Evolutionary conservation across 2,113 vertebrate species (phyloP), one percentile per base, ranked within the genome.

Genomic region (Sinocyclocheilus rhinocerous): DNA sequence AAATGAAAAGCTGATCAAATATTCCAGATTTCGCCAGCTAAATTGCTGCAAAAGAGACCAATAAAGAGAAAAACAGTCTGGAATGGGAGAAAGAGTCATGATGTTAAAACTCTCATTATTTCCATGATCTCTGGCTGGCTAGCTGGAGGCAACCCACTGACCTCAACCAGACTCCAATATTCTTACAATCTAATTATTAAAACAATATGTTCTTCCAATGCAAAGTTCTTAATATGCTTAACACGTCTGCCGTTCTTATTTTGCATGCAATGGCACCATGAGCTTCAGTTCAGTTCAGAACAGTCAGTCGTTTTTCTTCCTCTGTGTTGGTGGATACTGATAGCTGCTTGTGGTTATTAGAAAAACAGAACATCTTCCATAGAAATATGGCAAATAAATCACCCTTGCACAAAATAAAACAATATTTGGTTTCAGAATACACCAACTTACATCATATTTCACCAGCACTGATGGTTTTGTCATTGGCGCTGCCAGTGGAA

Each of bases 101-200:
- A 85, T 75, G 78, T 85, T 61, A 83, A 57, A 80, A 36, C 82
- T 78, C 73, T 88, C 85, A 83, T 73, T 86, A 73, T 90, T 90
- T 88, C 89, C 89, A 88, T 77, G 76, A 84, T 50, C 18, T 63
- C 61, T 84, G 52, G 22, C 69, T 84, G 81, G 77, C 75, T 69
- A 39, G 24, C 61, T 6, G 75, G 36, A 76, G 18, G 78, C 84
- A 88, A 77, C 63, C 55, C 55, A 80, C 63, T 85, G 75, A 77
- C 55, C 9, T 55, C 57, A 84, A 82, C 77, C 87, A 82, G 50
- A 89, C 80, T 87, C 42, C 22, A 69, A 81, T 67, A 24, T 70
- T 45, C 52, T 33, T 45, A 81, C 48, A 24, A 78, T 78, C 12
- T 65, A n/a, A 63, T 88, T 13, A 65, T 26, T 63, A 81, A 85